Conservation (phyloP, 2,888 invertebrate genomes). For the Lasioglossum zephyrum region DNA sequence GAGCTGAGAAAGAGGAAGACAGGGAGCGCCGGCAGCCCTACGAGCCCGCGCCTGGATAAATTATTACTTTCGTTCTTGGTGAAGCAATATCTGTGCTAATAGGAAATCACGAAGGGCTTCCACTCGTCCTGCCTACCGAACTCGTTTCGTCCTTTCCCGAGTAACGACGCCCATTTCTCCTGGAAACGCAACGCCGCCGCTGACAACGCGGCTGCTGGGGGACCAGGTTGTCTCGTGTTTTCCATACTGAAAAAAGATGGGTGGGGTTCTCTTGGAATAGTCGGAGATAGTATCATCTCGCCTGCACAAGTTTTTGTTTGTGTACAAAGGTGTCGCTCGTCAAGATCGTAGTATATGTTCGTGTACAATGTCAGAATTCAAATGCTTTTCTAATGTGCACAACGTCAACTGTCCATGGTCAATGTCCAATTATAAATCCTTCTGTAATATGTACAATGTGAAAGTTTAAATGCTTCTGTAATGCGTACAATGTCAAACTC, state of each 20-base stretch:
- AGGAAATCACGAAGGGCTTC: conserved; percentile 78
- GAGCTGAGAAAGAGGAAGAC: conserved; percentile 31
- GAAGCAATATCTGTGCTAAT: conserved; percentile 81
- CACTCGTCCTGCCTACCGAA: conserved; percentile 50
- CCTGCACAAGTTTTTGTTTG: not conserved
- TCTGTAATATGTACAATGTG: too few species aligned
- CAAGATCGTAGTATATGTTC: too few species aligned
- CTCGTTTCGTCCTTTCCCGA: conserved; percentile 31
- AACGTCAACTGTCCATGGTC: too few species aligned
- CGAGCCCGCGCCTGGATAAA: conserved; percentile 75
- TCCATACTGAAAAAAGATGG: conserved; percentile 13
- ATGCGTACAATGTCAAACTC: too few species aligned
- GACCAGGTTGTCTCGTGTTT: not conserved
- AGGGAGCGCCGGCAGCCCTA: conserved; percentile 58
- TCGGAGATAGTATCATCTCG: not conserved
- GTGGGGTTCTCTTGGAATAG: not conserved
- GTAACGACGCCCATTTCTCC: conserved; percentile 39
- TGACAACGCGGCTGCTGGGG: conserved; percentile 45
- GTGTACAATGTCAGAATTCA: too few species aligned
- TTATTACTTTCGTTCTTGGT: conserved; percentile 78
- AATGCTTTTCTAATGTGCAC: too few species aligned
- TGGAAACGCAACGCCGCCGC: conserved; percentile 37
- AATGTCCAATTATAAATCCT: too few species aligned
- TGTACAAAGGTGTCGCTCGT: not conserved
- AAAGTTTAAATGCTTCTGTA: too few species aligned